Conservation (phyloP, 2,113 vertebrate species). For the Ardeotis arabs region DNA sequence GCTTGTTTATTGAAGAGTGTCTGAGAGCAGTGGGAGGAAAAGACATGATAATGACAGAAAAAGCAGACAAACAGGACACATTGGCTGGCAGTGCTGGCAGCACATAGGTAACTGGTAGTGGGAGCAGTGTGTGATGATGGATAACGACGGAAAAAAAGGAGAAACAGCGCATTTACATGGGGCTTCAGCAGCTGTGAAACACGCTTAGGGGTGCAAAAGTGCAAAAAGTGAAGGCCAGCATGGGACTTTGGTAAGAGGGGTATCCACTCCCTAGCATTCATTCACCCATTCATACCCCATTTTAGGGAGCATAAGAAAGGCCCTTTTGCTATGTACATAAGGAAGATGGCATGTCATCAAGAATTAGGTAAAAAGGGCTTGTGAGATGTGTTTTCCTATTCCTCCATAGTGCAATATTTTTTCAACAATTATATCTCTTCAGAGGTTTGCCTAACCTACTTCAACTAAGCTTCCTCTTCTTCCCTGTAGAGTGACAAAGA, state of each 20-base stretch:
- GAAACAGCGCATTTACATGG: not conserved
- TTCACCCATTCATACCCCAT: not conserved
- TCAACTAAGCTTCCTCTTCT: not conserved
- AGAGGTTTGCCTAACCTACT: not conserved
- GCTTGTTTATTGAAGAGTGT: not conserved
- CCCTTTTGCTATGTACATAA: not conserved
- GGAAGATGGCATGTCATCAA: rapidly evolving
- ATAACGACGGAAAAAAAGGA: not conserved
- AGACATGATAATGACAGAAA: not conserved
- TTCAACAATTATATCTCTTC: not conserved
- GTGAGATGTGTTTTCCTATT: not conserved
- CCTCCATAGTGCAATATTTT: not conserved
- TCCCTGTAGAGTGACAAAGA: not conserved
- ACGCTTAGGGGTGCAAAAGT: not conserved
- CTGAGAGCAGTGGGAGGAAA: not conserved
- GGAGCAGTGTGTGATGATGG: not conserved
- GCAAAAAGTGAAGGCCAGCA: not conserved
- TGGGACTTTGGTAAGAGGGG: not conserved
- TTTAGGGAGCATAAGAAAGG: not conserved
- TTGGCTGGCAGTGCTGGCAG: not conserved
- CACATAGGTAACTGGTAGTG: not conserved
- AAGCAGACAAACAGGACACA: not conserved
- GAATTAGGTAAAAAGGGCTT: not conserved
- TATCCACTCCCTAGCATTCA: not conserved
- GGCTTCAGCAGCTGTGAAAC: not conserved